Evolutionary conservation across 2,888 invertebrate genomes (phyloP).

Genomic region (Drosophila austrosaltans): DNA sequence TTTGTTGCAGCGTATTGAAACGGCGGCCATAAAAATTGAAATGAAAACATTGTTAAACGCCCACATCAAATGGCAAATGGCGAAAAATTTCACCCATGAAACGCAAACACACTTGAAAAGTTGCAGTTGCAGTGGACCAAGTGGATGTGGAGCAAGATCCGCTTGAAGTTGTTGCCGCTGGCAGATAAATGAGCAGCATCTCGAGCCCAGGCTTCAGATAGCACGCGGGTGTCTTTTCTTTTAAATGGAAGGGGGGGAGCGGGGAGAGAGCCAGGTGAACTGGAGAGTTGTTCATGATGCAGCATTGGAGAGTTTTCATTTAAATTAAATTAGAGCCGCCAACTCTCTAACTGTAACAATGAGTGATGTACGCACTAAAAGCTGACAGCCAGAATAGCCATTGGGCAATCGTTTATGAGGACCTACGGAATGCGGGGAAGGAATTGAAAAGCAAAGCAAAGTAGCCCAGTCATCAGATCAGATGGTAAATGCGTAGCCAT

Average conservation of each 20-base stretch:
- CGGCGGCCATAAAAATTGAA: slow-evolving; percentile 60
- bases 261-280: not conserved
- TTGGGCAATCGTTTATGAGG: not conserved
- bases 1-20: slow-evolving; percentile 43
- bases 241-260: not conserved
- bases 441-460: not conserved
- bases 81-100: slow-evolving; percentile 68
- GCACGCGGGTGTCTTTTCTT: slow-evolving; percentile 63
- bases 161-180: slow-evolving; percentile 53
- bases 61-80: slow-evolving; percentile 49
- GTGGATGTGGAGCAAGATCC: slow-evolving; percentile 67
- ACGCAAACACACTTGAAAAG: slow-evolving; percentile 57
- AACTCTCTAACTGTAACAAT: slow-evolving; percentile 78
- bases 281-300: slow-evolving; percentile 4
- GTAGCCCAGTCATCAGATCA: slow-evolving; percentile 37
- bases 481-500: slow-evolving; percentile 56
- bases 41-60: slow-evolving; percentile 67
- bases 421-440: too few species aligned
- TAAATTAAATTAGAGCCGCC: slow-evolving; percentile 77
- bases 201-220: slow-evolving; percentile 28
- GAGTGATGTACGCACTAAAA: slow-evolving; percentile 76
- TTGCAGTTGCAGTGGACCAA: slow-evolving; percentile 39
- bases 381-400: slow-evolving; percentile 49
- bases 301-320: slow-evolving; percentile 59
- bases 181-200: slow-evolving; percentile 64